A percentile compares a stretch with the other conserved stretches of the same genome.
These are phyloP conservation scores for Leucania comma DNA, from an alignment of 2,888 invertebrate species.

Conservation along the genomic window DNA sequence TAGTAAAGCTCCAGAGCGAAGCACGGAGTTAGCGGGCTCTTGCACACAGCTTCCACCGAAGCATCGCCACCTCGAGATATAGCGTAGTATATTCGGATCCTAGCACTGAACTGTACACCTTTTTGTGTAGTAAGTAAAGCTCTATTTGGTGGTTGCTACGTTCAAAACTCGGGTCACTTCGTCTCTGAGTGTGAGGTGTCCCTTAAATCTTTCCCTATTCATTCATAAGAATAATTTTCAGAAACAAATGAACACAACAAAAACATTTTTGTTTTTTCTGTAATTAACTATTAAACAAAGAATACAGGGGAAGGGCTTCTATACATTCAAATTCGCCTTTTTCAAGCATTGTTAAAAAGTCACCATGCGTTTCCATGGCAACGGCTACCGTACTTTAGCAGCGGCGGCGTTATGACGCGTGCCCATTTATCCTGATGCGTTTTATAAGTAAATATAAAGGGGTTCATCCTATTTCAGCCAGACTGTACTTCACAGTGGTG, in stretches of 20 bases:
- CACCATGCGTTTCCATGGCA: constrained; percentile 12
- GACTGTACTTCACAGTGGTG: constrained; percentile 13
- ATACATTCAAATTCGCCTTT: neutral
- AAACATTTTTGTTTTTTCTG: neutral
- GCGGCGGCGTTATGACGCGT: constrained; percentile 16
- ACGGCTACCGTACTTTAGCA: constrained; percentile 8
- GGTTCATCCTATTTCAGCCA: constrained; percentile 23
- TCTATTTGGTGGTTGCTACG: neutral
- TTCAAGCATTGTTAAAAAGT: constrained; percentile 9
- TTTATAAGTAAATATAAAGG: constrained; percentile 15
- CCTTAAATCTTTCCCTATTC: constrained; percentile 7
- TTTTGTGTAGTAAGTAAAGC: neutral
- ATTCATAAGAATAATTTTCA: constrained; percentile 4
- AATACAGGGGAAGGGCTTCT: neutral
- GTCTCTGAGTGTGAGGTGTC: neutral
- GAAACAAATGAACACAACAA: constrained; percentile 18
- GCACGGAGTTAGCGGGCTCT: neutral
- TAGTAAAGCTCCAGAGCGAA: neutral
- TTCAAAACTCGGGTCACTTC: neutral
- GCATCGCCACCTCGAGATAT: too few relatives aligned
- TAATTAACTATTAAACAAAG: constrained; percentile 16
- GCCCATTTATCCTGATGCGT: constrained; percentile 17
- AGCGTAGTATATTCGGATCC: neutral
- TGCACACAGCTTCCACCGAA: neutral
- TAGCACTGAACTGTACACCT: neutral